Conservation (phyloP, 2,888 invertebrate species). For the Melanostoma mellinum region DNA sequence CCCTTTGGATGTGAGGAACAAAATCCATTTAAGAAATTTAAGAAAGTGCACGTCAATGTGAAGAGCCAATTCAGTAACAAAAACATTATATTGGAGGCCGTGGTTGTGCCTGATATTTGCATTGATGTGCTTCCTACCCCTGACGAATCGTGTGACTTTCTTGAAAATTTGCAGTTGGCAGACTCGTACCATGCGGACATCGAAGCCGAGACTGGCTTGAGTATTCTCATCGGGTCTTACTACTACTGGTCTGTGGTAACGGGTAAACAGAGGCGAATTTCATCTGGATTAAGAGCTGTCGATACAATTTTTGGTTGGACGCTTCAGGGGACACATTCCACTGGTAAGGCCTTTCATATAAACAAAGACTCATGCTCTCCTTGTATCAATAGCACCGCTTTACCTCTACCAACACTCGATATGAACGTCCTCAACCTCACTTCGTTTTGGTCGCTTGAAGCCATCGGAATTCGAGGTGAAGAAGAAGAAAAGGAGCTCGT, state of each 20-base stretch:
- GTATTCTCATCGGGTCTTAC: slow-evolving; percentile 1
- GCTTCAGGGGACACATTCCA: slow-evolving; percentile 1
- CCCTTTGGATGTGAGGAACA: not conserved
- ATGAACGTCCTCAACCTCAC: not conserved
- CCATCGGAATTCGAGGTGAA: slow-evolving; percentile 19
- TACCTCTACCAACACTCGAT: too few species aligned
- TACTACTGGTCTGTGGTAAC: slow-evolving; percentile 6
- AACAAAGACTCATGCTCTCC: slow-evolving; percentile 1
- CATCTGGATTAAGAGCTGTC: not conserved
- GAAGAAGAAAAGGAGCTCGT: slow-evolving; percentile 4
- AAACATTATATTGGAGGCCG: slow-evolving; percentile 5
- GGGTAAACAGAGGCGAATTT: not conserved
- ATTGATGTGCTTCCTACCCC: slow-evolving; percentile 15
- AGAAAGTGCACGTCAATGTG: not conserved
- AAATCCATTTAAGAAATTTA: not conserved
- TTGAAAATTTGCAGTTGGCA: not conserved
- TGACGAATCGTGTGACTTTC: not conserved
- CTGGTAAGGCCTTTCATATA: not conserved
- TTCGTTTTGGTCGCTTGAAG: slow-evolving; percentile 1
- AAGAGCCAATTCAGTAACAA: not conserved
- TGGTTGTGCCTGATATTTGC: slow-evolving; percentile 26
- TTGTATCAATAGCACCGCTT: not conserved
- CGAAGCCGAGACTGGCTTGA: not conserved
- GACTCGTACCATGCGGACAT: not conserved
- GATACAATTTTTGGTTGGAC: too few species aligned